Base-by-base conservation (phyloP, 2,113 vertebrate genomes). In the Fukomys damarensis region DNA sequence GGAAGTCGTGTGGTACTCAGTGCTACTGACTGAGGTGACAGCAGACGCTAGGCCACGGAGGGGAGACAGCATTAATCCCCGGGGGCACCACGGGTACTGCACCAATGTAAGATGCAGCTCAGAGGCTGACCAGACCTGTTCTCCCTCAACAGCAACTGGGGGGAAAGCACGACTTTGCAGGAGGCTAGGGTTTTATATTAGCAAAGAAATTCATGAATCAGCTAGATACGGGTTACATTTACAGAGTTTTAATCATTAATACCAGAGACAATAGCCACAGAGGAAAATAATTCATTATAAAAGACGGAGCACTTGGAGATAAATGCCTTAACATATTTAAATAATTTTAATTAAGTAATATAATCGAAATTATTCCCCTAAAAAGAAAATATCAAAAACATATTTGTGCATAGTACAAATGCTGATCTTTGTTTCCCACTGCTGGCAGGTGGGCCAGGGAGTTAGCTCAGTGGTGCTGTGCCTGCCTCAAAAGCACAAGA, bases 331-430 rank as follows among this genome's bases (percentile, higher is more conserved):
- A 49, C 11, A 76, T 43, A 41, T 49, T 76, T 49, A 76, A 76
- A 28, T 76, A 49, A 76, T 43, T 76, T 76, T 76, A 91, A 85
- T 68, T 90, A 90, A 85, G 26, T 91, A 86, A 61, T 41, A 79
- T 72, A 14, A 81, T 38, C 11, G 32, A 80, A 52, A 80, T 61
- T 80, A 72, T n/a, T 86, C 28, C 28, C 41, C 28, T 86, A 35
- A 80, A 86, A 59, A 66, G 70, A 83, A 92, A 77, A 49, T 49
- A 14, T 49, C 43, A 43, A 43, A 59, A 24, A 76, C 63, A 59
- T 43, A 85, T 68, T 58, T 91, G 35, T 95, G 41, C 70, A 80
- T 20, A 72, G n/a, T 10, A 63, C 9, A 91, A 72, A 63, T 14
- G 43, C 43, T 46, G 28, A 49, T 4, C 49, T 38, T 43, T 77